Evolutionary conservation across 2,113 vertebrate species (phyloP).

Genomic region (Scolopax mira): DNA sequence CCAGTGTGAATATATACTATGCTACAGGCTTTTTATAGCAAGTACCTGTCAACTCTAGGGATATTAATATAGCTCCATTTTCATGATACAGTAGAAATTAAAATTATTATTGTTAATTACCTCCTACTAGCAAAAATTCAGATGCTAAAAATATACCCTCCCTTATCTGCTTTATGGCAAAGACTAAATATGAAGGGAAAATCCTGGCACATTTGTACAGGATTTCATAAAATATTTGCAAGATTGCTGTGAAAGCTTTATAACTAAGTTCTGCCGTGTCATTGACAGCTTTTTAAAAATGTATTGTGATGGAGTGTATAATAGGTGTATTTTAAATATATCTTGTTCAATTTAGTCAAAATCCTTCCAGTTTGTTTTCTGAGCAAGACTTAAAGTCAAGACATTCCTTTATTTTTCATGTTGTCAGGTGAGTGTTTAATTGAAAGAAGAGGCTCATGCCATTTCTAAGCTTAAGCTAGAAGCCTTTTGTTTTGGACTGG

Average conservation of each 20-base stretch:
- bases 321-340: background rate
- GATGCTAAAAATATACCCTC: background rate
- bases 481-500: background rate
- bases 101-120: background rate
- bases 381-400: background rate
- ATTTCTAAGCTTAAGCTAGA: background rate
- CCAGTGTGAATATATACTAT: background rate
- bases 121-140: background rate
- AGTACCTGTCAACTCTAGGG: background rate
- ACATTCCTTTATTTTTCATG: background rate
- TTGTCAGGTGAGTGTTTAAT: background rate
- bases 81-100: background rate
- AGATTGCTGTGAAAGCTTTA: background rate
- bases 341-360: background rate
- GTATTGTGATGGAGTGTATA: background rate
- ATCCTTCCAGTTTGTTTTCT: background rate
- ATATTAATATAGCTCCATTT: background rate
- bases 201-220: background rate
- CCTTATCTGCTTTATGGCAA: background rate
- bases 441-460: background rate
- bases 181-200: background rate
- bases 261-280: background rate
- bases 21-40: background rate
- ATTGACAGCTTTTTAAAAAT: background rate
- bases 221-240: background rate